A percentile compares a stretch with the other conserved stretches of the same genome.
Evolutionary conservation across 2,113 vertebrate species (phyloP).

Genomic region (Emberiza fucata): DNA sequence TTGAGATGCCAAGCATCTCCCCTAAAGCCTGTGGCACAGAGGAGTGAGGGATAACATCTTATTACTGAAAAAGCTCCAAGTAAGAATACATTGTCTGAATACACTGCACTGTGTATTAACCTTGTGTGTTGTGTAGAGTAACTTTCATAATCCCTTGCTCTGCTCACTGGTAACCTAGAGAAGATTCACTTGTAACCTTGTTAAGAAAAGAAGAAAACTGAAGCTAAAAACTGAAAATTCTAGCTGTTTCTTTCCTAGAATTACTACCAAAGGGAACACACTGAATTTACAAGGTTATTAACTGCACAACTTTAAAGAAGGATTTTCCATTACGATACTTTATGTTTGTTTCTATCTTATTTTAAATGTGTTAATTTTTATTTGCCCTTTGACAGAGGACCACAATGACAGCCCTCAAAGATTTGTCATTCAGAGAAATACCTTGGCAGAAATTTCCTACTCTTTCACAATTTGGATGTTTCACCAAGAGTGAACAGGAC

Average conservation of each 20-base stretch:
- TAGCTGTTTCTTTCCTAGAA: background rate
- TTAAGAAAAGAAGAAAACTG: background rate
- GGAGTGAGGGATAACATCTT: background rate
- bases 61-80: background rate
- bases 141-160: background rate
- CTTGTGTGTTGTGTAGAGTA: background rate
- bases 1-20: background rate
- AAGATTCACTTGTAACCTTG: background rate
- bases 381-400: background rate
- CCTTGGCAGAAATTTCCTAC: background rate
- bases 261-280: background rate
- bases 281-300: background rate
- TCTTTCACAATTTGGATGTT: background rate
- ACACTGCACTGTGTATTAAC: background rate
- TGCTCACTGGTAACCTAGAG: background rate
- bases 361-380: background rate
- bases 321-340: background rate
- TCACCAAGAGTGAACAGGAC: background rate
- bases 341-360: background rate
- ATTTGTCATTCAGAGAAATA: background rate
- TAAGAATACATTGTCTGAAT: background rate
- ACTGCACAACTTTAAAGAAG: background rate
- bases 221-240: background rate
- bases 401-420: background rate
- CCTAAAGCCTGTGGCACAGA: background rate